A percentile compares a stretch with the other conserved stretches of the same genome.
Conservation (phyloP, 92 coral and sea anemone genomes). For the Zoanthus solanderi region DNA sequence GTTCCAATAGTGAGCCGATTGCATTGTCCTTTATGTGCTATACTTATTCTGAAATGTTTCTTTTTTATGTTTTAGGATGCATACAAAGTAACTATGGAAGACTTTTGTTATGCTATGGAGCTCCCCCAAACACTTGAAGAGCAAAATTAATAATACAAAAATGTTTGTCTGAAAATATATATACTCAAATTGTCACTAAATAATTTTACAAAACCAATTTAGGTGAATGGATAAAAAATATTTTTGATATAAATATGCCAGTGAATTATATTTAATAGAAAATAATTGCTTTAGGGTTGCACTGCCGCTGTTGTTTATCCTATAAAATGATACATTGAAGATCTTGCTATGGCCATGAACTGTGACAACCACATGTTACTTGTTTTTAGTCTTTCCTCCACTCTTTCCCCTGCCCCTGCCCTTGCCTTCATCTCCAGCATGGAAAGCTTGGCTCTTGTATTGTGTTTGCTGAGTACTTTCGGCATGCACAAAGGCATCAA, state of each 20-base stretch:
- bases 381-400: constrained; percentile 19
- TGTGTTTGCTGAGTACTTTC: constrained; percentile 25
- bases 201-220: not conserved
- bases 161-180: constrained; percentile 17
- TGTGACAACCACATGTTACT: not conserved
- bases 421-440: constrained; percentile 6
- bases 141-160: not conserved
- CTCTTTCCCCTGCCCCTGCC: not conserved
- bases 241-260: not conserved
- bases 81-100: constrained; percentile 20
- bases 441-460: constrained; percentile 40
- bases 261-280: constrained; percentile 8
- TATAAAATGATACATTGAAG: not conserved
- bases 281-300: not conserved
- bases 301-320: not conserved
- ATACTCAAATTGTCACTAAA: not conserved
- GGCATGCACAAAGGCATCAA: constrained; percentile 44
- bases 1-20: not conserved
- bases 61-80: constrained; percentile 14
- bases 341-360: not conserved
- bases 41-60: not conserved
- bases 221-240: not conserved
- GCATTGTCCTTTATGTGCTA: not conserved
- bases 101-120: constrained; percentile 24
- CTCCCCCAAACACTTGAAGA: constrained; percentile 24